Evolutionary conservation across 2,797 vertebrate genomes (phyloP).

Genomic region (Loris lydekkerianus): DNA sequence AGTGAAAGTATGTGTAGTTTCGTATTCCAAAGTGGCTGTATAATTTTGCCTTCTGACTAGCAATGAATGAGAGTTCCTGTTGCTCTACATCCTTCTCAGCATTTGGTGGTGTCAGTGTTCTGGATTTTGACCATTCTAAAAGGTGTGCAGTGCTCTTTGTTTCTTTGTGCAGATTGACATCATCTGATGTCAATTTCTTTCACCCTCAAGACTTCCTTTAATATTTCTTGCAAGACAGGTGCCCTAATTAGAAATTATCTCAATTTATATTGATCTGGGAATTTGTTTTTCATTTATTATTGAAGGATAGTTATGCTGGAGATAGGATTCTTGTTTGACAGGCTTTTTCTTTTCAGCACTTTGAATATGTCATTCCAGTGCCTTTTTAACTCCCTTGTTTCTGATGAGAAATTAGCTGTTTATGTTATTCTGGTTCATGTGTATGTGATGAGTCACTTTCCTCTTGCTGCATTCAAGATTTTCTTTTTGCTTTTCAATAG

Average conservation of each 20-base stretch:
- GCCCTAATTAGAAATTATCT: background rate
- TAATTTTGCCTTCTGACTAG: background rate
- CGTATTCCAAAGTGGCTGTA: background rate
- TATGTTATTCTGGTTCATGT: background rate
- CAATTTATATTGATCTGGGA: background rate
- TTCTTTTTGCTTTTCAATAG: background rate
- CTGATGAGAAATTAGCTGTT: background rate
- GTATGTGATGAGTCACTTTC: background rate
- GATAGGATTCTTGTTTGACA: background rate
- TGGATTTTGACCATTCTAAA: background rate
- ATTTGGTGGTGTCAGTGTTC: background rate
- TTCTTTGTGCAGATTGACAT: background rate
- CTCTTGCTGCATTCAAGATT: background rate
- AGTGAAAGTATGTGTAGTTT: background rate
- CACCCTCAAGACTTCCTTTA: background rate
- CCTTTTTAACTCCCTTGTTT: background rate
- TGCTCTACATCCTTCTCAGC: background rate
- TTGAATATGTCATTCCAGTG: background rate
- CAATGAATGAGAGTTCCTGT: background rate
- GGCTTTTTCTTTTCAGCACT: background rate
- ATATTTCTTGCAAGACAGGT: background rate
- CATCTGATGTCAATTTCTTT: background rate
- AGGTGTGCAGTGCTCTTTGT: background rate
- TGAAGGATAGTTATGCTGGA: background rate
- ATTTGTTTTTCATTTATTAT: background rate